These are phyloP conservation scores for Crambe crambe DNA, from an alignment of 37 sponge, comb jelly and placozoan genomes.

Conservation along the genomic window DNA sequence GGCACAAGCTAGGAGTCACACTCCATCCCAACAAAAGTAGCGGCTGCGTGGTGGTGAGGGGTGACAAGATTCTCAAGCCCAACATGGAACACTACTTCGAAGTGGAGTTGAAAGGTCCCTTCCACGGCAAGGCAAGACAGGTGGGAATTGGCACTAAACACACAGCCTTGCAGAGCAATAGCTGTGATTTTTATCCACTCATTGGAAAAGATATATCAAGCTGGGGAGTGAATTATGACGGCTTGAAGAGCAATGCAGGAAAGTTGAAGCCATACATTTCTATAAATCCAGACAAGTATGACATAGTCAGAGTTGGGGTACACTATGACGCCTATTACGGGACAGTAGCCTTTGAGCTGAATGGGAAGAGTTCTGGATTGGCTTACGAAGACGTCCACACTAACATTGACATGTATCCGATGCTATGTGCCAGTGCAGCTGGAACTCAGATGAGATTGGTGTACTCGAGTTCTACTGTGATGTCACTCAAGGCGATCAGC, in stretches of 20 bases:
- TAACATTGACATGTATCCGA: slow-evolving; percentile 57
- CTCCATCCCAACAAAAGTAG: slow-evolving; percentile 54
- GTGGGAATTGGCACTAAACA: slow-evolving; percentile 63
- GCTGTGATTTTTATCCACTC: slow-evolving; percentile 59
- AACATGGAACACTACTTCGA: slow-evolving; percentile 87
- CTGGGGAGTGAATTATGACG: slow-evolving; percentile 76
- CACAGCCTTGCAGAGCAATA: slow-evolving; percentile 30
- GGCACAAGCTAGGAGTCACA: slow-evolving; percentile 28
- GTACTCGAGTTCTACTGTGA: slow-evolving; percentile 50
- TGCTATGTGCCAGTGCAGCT: slow-evolving; percentile 59
- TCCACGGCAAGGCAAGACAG: slow-evolving; percentile 70
- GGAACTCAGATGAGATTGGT: slow-evolving; percentile 45
- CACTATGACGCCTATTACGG: slow-evolving; percentile 58
- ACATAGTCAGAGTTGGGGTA: slow-evolving; percentile 44
- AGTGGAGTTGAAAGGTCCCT: slow-evolving; percentile 65
- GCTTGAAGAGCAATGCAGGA: slow-evolving; percentile 48
- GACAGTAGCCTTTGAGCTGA: slow-evolving; percentile 52
- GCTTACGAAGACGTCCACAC: slow-evolving; percentile 42
- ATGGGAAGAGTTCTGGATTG: slow-evolving; percentile 45
- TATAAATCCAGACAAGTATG: slow-evolving; percentile 9
- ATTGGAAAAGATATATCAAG: slow-evolving; percentile 62
- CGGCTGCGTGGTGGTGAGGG: slow-evolving; percentile 53
- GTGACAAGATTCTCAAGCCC: slow-evolving; percentile 33
- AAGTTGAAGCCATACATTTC: slow-evolving; percentile 9
- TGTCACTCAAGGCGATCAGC: slow-evolving; percentile 57